phyloP scores from a whole-genome alignment of 2,113 vertebrate genomes.

The Pelusios castaneus region DNA sequence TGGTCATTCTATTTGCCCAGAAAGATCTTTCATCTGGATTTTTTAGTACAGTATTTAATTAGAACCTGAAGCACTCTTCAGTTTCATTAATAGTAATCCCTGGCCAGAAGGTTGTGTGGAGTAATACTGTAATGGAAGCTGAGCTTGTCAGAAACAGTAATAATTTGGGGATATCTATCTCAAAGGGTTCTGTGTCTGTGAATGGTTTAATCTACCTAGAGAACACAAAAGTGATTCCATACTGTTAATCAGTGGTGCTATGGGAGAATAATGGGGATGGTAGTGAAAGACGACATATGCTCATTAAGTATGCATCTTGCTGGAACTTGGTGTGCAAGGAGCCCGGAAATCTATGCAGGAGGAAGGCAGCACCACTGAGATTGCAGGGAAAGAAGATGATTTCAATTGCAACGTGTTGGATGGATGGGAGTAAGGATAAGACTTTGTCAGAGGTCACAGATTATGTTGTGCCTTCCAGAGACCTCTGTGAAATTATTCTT shows the following conservation, averaged over 20 bases:
- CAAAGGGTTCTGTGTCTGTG: constrained; percentile 21
- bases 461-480: too few species aligned
- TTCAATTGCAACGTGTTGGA: neutral
- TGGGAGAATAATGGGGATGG: neutral
- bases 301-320: neutral
- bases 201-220: constrained; percentile 68
- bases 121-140: neutral
- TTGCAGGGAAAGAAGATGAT: neutral
- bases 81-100: neutral
- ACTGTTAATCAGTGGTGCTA: constrained; percentile 21
- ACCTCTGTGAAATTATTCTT: too few species aligned
- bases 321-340: neutral
- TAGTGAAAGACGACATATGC: neutral
- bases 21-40: neutral
- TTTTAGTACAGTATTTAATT: constrained; percentile 31
- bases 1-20: neutral
- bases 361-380: neutral
- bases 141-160: constrained; percentile 25
- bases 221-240: constrained; percentile 44
- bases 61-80: constrained; percentile 21
- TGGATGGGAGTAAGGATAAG: neutral
- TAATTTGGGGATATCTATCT: constrained; percentile 14
- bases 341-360: neutral
- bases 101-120: neutral
- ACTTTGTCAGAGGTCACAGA: too few species aligned